Conservation (phyloP, 2,797 vertebrate genomes). For the Syndactyla subalaris region DNA sequence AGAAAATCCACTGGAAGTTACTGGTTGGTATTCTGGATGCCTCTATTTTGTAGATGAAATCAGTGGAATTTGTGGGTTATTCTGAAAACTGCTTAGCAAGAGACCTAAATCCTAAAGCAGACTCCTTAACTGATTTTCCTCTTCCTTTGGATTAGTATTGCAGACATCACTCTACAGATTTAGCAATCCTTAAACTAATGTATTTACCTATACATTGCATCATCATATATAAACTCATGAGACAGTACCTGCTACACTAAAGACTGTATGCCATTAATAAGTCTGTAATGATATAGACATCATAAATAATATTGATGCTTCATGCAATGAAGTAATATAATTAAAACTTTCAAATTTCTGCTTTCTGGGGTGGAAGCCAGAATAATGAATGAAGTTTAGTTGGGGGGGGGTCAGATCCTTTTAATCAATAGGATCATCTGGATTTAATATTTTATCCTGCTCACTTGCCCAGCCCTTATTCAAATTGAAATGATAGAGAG, state of each 20-base stretch:
- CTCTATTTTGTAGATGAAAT: not conserved
- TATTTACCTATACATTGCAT: not conserved
- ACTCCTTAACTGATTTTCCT: not conserved
- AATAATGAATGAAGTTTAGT: constrained; percentile 59
- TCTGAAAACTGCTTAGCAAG: not conserved
- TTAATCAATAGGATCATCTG: constrained; percentile 61
- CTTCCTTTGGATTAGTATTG: not conserved
- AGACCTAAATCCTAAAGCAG: not conserved
- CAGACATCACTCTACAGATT: not conserved
- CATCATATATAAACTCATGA: not conserved
- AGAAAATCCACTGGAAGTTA: not conserved
- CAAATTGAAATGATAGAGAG: constrained; percentile 55
- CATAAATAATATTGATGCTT: constrained; percentile 2
- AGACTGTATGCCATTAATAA: not conserved
- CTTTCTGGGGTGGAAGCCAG: not conserved
- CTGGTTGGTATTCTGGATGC: not conserved
- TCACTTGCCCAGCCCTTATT: constrained; percentile 29
- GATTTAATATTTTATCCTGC: constrained; percentile 63
- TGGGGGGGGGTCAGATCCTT: constrained; percentile 29
- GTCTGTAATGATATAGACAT: constrained; percentile 2
- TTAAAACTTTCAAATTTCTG: constrained; percentile 28
- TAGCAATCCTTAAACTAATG: not conserved
- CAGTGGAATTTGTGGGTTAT: not conserved
- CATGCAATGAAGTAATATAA: not conserved
- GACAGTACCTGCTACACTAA: not conserved